Base-by-base conservation (phyloP, 2,888 invertebrate species). In the Leucophenga montana region DNA sequence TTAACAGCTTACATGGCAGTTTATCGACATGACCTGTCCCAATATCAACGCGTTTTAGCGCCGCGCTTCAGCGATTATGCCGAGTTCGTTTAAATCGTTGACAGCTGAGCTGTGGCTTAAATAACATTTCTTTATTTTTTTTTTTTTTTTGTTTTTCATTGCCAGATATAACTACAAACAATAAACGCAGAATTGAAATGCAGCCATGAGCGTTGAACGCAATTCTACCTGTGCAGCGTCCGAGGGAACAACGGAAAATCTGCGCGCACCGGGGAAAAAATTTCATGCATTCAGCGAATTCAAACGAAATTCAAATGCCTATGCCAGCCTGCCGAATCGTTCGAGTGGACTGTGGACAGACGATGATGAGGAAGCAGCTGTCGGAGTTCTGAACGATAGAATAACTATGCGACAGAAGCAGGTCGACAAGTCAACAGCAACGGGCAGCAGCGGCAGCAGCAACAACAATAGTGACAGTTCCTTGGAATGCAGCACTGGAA, bases 221-320 rank as follows among this genome's bases (percentile, higher is more conserved):
- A 22, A 46, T 20, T 48, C 27, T 22, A 64, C 22, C 48, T 20
- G 48, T 46, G 16, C 46, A 50, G 62, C 20, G 11, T 33, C 59
- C 14, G 9, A 27, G 31, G 31, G 16, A 59, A 59, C 59, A 33
- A 8, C 39, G 39, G 39, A 64, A 75, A 75, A 74, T 27, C 61
- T 39, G 61, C 46, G 44, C 31, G 61, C 73, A 76, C 73, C 71
- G 27, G 76, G 82, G 69, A 33, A 39, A 39, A 39, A 61, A 39
- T 64, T 64, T 48, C 14, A 46, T 9, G 22, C n/a, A 46, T 27
- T 64, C n/a, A 74, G 83, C 69, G 83, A 81, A 67, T 83, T 83
- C 54, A 79, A 74, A 65, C 78, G 84, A 54, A 78, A 80, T 75
- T 83, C 83, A 65, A 83, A 78, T 20, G 77, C 77, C 71, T 84